phyloP scores from a whole-genome alignment of 1,140 invertebrate species.

The Brachionus rubens region DNA sequence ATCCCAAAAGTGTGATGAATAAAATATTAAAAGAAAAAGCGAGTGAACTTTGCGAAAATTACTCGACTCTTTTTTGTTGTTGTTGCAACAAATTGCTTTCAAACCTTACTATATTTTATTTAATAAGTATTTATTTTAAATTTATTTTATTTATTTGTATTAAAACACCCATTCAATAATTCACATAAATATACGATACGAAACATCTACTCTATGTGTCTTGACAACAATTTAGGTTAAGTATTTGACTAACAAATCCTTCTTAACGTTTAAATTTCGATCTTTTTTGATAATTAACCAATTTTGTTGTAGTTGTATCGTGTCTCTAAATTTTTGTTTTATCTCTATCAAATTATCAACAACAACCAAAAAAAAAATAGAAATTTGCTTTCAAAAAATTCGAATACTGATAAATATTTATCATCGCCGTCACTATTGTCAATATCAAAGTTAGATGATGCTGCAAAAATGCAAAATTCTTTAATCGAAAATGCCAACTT shows the following conservation, averaged over 20 bases:
- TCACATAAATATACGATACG: slow-evolving; percentile 23
- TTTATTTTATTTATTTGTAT: slow-evolving; percentile 21
- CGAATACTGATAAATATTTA: slow-evolving; percentile 15
- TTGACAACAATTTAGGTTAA: slow-evolving; percentile 23
- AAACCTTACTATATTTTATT: background rate
- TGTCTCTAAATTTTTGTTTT: background rate
- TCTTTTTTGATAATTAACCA: slow-evolving; percentile 41
- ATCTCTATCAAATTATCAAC: slow-evolving; percentile 33
- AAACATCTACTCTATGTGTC: background rate
- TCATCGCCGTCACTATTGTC: slow-evolving; percentile 5
- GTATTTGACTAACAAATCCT: slow-evolving; percentile 28
- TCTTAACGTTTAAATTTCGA: slow-evolving; percentile 12
- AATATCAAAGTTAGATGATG: slow-evolving; percentile 29
- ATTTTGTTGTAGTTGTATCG: background rate
- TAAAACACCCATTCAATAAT: slow-evolving; percentile 39
- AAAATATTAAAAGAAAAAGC: no score
- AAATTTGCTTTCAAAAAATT: slow-evolving; percentile 32
- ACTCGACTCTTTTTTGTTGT: no score
- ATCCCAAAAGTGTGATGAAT: no score
- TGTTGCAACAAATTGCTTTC: background rate
- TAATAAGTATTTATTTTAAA: slow-evolving; percentile 41
- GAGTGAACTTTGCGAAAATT: no score
- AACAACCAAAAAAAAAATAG: background rate
- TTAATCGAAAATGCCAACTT: slow-evolving; percentile 26
- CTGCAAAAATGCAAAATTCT: slow-evolving; percentile 5